Conservation (phyloP, 2,113 vertebrate genomes). For the Eonycteris spelaea region DNA sequence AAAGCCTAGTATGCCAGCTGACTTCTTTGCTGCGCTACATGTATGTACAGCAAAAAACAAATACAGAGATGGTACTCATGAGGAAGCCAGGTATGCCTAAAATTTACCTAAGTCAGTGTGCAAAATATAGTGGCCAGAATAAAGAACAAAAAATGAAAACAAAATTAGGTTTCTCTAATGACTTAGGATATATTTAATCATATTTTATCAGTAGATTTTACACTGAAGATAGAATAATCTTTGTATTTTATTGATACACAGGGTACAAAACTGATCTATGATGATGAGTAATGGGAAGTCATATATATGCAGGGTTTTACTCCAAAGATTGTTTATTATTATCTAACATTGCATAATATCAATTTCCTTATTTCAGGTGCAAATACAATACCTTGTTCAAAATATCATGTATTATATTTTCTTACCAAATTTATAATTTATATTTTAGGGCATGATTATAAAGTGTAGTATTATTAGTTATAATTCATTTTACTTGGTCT, state of each 20-base stretch:
- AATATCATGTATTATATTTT: background rate
- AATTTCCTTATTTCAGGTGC: background rate
- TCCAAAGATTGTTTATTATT: background rate
- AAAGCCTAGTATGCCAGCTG: background rate
- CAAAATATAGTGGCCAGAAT: background rate
- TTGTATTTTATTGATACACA: background rate
- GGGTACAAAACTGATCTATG: background rate
- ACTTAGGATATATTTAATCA: background rate
- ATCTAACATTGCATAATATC: background rate
- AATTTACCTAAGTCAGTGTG: background rate
- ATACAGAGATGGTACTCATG: no score
- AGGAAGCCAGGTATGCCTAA: no score
- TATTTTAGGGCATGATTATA: background rate
- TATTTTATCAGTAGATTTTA: background rate
- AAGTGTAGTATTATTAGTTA: background rate
- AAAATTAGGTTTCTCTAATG: background rate
- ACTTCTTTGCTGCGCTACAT: background rate
- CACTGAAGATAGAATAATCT: background rate
- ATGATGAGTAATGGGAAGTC: background rate
- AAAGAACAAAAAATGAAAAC: background rate
- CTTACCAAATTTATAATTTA: background rate
- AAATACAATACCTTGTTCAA: background rate
- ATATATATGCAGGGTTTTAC: background rate
- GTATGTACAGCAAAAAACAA: background rate
- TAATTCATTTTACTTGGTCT: background rate